Evolutionary conservation across 2,888 invertebrate species (phyloP).

Genomic region (Cybosia mesomella): DNA sequence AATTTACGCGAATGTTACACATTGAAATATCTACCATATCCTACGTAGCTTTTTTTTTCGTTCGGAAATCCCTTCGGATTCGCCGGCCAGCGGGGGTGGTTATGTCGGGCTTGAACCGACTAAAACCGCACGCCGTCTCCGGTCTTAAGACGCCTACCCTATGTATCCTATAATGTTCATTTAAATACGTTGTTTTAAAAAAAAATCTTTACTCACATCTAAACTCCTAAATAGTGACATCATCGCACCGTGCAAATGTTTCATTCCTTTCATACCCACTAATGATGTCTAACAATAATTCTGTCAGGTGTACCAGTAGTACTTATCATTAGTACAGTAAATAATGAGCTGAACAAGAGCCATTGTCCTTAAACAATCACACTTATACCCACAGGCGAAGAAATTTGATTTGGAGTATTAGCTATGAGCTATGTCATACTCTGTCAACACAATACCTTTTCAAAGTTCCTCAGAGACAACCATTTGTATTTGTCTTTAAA

Average conservation of each 20-base stretch:
- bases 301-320: background rate
- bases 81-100: too few relatives aligned
- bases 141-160: too few relatives aligned
- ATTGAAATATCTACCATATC: too few relatives aligned
- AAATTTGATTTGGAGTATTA: background rate
- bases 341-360: background rate
- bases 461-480: too few relatives aligned
- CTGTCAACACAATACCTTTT: background rate
- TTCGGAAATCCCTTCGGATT: too few relatives aligned
- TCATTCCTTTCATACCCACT: background rate
- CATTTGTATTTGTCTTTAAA: background rate
- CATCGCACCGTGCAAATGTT: background rate
- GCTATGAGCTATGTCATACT: background rate
- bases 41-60: too few relatives aligned
- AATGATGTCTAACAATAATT: background rate
- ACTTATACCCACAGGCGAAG: too few relatives aligned
- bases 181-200: background rate
- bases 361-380: slow-evolving; percentile 12
- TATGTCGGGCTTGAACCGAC: too few relatives aligned
- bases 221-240: background rate
- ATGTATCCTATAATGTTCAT: background rate
- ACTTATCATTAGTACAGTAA: slow-evolving; percentile 2
- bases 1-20: too few relatives aligned
- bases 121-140: too few relatives aligned
- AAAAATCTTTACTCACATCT: background rate